A percentile compares a stretch with the other conserved stretches of the same genome.
Evolutionary conservation across 2,113 vertebrate species (phyloP).

Genomic region (Gavia stellata): DNA sequence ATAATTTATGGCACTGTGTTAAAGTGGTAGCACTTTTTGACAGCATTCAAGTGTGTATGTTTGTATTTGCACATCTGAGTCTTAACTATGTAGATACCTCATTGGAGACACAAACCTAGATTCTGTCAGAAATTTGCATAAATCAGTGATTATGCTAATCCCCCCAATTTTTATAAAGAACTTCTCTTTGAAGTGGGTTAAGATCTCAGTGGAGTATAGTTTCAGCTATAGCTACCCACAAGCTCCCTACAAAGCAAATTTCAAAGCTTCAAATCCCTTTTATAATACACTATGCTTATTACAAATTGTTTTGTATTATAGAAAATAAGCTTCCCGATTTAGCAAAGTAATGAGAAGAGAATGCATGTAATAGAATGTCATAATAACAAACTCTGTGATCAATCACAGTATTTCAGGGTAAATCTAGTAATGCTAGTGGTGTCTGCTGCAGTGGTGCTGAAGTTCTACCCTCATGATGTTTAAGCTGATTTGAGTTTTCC

Average conservation of each 20-base stretch:
- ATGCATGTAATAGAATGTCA: conserved; percentile 19
- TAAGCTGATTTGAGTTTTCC: conserved; percentile 52
- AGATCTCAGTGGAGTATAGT: background rate
- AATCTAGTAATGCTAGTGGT: background rate
- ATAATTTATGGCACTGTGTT: background rate
- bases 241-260: background rate
- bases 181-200: background rate
- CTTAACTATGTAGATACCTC: background rate
- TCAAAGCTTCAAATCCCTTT: background rate
- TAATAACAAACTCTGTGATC: conserved; percentile 5
- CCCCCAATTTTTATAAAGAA: background rate
- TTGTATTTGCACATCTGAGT: background rate
- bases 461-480: conserved; percentile 9
- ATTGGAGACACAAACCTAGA: background rate
- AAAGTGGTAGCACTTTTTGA: background rate
- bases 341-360: conserved; percentile 27
- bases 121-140: background rate
- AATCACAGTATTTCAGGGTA: background rate
- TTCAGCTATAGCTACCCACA: background rate
- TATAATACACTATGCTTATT: background rate
- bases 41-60: background rate
- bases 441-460: background rate
- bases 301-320: background rate
- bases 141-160: background rate
- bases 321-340: conserved; percentile 21